Conservation (phyloP, 2,797 vertebrate species). For the Sebastes aleutianus region DNA sequence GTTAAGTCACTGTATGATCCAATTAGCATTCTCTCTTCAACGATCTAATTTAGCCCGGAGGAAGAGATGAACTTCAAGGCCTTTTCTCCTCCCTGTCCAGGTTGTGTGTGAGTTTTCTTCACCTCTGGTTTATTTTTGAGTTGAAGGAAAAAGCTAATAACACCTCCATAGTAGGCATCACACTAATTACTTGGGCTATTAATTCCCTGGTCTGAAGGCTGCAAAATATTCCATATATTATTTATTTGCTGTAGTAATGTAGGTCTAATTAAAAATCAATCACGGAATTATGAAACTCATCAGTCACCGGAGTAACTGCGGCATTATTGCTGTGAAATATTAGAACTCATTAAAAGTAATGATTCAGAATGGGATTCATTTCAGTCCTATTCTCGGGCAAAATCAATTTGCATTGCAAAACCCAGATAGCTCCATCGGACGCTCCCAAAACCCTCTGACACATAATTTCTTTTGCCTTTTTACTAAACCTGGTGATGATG, state of each 20-base stretch:
- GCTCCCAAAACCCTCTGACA: not conserved
- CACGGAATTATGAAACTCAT: conserved; percentile 54
- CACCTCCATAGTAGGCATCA: not conserved
- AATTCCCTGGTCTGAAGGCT: conserved; percentile 29
- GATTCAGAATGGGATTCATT: conserved; percentile 63
- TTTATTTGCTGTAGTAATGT: conserved; percentile 50
- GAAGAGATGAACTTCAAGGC: conserved; percentile 20
- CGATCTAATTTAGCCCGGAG: conserved; percentile 39
- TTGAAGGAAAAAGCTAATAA: not conserved
- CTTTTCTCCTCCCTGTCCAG: conserved; percentile 8
- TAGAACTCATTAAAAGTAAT: conserved; percentile 71
- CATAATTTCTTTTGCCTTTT: not conserved
- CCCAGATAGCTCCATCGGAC: conserved; percentile 1
- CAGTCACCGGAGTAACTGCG: conserved; percentile 42
- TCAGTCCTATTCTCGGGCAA: conserved; percentile 44
- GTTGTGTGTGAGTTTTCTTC: not conserved
- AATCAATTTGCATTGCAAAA: conserved; percentile 59
- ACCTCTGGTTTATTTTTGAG: conserved; percentile 5
- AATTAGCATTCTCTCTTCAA: conserved; percentile 47
- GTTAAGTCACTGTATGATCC: conserved; percentile 47
- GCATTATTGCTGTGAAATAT: conserved; percentile 62
- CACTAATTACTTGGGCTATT: conserved; percentile 17
- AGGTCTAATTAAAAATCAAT: conserved; percentile 68
- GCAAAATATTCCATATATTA: conserved; percentile 46
- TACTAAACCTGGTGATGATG: conserved; percentile 7